phyloP scores from a whole-genome alignment of 2,797 vertebrate genomes.

The Esox lucius region DNA sequence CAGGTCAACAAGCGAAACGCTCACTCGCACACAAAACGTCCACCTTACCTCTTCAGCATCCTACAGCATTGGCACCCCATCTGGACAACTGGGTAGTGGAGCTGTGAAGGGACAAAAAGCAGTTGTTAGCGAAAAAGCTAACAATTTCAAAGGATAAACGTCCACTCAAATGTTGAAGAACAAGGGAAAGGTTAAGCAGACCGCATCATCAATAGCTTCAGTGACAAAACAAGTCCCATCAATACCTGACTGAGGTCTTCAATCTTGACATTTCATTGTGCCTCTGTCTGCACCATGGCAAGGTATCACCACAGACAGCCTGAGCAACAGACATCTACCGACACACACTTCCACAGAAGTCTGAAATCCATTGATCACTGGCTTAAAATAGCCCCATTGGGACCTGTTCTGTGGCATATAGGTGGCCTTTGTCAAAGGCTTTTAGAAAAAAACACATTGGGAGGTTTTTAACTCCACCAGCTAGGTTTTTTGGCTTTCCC shows the following conservation, averaged over 20 bases:
- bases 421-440: constrained; percentile 37
- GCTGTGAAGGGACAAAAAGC: constrained; percentile 58
- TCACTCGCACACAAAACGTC: constrained; percentile 4
- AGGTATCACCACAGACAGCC: constrained; percentile 23
- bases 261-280: constrained; percentile 9
- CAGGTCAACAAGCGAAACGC: background rate
- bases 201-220: background rate
- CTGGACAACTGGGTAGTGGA: constrained; percentile 78
- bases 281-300: constrained; percentile 12
- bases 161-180: background rate
- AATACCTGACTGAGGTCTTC: constrained; percentile 1
- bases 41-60: constrained; percentile 92
- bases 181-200: background rate
- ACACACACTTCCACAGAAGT: constrained; percentile 19
- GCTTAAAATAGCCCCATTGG: constrained; percentile 19
- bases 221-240: background rate
- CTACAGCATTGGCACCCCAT: constrained; percentile 99
- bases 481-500: constrained; percentile 44
- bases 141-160: background rate
- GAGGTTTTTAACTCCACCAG: constrained; percentile 46
- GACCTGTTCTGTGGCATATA: constrained; percentile 44
- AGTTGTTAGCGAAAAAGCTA: background rate
- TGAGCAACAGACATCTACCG: background rate
- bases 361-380: constrained; percentile 33
- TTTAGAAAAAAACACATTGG: constrained; percentile 16